These are phyloP conservation scores for Congeria kusceri DNA, from an alignment of 2,888 invertebrate species.

Conservation along the genomic window DNA sequence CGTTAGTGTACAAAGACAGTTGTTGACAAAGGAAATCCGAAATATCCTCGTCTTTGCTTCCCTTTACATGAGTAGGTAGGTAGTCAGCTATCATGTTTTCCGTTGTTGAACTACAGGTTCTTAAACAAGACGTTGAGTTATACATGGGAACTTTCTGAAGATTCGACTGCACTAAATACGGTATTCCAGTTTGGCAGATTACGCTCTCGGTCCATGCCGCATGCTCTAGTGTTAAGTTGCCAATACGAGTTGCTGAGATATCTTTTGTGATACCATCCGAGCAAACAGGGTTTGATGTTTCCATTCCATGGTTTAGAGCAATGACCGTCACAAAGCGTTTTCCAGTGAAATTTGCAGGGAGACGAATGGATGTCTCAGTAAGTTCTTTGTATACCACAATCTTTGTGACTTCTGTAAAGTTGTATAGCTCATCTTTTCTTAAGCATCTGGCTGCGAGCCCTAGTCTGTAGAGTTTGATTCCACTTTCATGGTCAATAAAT, in stretches of 20 bases:
- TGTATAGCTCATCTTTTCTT: conserved; percentile 16
- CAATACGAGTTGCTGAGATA: conserved; percentile 52
- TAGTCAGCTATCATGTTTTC: not conserved
- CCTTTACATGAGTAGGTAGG: conserved; percentile 9
- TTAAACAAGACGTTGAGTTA: conserved; percentile 20
- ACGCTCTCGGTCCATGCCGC: conserved; percentile 37
- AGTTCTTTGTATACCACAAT: conserved; percentile 14
- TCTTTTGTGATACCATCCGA: conserved; percentile 73
- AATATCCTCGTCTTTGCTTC: conserved; percentile 21
- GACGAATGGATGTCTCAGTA: conserved; percentile 22
- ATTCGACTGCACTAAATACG: conserved; percentile 53
- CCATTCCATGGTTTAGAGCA: conserved; percentile 72
- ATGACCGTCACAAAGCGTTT: conserved; percentile 62
- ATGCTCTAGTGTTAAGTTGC: conserved; percentile 51
- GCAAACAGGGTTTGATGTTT: conserved; percentile 69
- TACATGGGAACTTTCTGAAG: conserved; percentile 38
- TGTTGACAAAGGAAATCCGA: conserved; percentile 41
- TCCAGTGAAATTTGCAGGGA: conserved; percentile 46
- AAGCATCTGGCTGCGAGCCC: conserved; percentile 57
- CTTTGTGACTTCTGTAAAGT: not conserved
- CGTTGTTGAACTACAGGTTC: conserved; percentile 17
- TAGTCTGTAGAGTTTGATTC: conserved; percentile 62
- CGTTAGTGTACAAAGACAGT: conserved; percentile 9
- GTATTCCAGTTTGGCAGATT: conserved; percentile 29
- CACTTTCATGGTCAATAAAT: conserved; percentile 74